A percentile compares a stretch with the other conserved stretches of the same genome.
Conservation (phyloP, 2,113 vertebrate species). For the Natator depressus region DNA sequence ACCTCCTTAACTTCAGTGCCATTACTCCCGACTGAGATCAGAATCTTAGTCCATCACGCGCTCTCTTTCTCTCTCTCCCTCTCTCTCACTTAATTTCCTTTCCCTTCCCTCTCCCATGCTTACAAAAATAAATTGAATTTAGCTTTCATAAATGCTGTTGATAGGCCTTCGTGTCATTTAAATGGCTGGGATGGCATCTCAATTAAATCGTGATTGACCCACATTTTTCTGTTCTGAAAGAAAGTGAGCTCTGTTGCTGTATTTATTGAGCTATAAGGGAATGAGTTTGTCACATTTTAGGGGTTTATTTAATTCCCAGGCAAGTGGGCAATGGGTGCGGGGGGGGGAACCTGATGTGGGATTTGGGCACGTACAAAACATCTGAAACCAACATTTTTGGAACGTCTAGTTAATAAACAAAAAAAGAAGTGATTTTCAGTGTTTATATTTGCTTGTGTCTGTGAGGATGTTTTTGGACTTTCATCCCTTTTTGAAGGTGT, state of each 20-base stretch:
- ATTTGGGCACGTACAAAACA: not conserved
- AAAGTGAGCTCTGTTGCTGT: not conserved
- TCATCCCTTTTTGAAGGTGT: conserved; percentile 70
- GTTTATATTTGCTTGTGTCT: conserved; percentile 24
- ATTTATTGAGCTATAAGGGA: not conserved
- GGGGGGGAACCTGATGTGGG: not conserved
- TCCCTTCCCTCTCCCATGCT: accelerated
- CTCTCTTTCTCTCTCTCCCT: not conserved
- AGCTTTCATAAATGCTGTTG: not conserved
- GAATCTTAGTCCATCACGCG: not conserved
- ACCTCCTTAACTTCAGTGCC: not conserved
- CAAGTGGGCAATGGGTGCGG: not conserved
- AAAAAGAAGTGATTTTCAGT: conserved; percentile 71
- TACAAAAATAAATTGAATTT: not conserved
- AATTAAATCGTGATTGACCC: not conserved
- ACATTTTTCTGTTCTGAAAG: not conserved
- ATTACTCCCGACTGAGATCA: not conserved
- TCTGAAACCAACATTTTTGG: conserved; percentile 43
- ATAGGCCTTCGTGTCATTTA: not conserved
- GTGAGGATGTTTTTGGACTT: conserved; percentile 72
- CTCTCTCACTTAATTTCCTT: not conserved
- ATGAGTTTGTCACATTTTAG: conserved; percentile 1
- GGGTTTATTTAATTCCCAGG: not conserved
- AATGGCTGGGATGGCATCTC: not conserved
- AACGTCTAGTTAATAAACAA: conserved; percentile 9